Conservation (phyloP, 2,888 invertebrate genomes). For the Leucophenga montana region DNA sequence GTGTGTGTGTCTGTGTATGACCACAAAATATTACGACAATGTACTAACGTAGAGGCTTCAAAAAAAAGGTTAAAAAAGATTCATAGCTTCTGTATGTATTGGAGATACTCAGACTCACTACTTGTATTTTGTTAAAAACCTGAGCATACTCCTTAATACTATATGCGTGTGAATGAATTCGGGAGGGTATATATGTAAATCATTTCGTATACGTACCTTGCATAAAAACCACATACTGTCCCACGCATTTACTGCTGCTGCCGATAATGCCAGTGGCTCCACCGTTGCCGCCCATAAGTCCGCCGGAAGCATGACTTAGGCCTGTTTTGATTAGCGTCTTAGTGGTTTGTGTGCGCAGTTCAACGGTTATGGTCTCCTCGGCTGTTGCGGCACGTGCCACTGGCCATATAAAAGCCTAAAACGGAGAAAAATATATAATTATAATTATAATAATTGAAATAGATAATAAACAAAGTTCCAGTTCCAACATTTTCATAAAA, state of each 20-base stretch:
- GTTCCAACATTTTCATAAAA: too few species aligned
- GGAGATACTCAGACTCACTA: too few species aligned
- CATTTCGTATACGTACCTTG: conserved; percentile 63
- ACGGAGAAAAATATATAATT: too few species aligned
- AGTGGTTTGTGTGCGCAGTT: conserved; percentile 70
- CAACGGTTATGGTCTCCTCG: conserved; percentile 78
- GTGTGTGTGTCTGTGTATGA: too few species aligned
- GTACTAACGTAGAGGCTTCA: too few species aligned
- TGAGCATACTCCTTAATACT: too few species aligned
- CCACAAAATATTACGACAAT: too few species aligned
- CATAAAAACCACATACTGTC: conserved; percentile 67
- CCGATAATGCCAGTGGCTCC: conserved; percentile 62
- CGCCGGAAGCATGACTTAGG: conserved; percentile 52
- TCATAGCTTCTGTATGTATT: neutral
- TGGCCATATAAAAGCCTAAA: conserved; percentile 80
- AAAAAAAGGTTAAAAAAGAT: too few species aligned
- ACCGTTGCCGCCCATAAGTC: conserved; percentile 49
- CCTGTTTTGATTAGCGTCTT: conserved; percentile 65
- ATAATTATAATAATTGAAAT: too few species aligned
- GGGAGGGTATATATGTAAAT: neutral
- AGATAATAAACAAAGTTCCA: too few species aligned
- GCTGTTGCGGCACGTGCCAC: conserved; percentile 78
- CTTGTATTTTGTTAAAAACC: too few species aligned
- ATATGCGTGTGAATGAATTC: neutral
- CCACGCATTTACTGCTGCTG: conserved; percentile 68